Percentiles rank a stretch among this genome's conserved stretches.
Conservation (phyloP, 2,888 invertebrate genomes). For the Neoitamus cyanurus region DNA sequence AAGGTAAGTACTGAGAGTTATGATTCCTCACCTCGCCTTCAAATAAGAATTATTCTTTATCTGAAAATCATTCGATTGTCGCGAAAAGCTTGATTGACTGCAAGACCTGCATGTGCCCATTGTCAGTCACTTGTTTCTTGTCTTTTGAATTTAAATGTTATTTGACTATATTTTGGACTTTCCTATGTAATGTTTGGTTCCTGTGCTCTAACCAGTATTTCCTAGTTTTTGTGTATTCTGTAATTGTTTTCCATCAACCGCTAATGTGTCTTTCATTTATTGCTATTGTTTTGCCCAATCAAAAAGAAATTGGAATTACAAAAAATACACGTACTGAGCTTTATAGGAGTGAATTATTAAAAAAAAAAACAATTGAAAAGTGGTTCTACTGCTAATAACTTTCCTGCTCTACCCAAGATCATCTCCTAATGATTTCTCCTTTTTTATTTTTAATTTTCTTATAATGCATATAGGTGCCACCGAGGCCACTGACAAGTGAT, state of each 20-base stretch:
- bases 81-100: constrained; percentile 16
- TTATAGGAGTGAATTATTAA: constrained; percentile 16
- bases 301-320: background rate
- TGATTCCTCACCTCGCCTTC: background rate
- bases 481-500: constrained; percentile 91
- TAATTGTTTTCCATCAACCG: background rate
- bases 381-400: background rate
- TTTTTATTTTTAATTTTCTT: constrained; percentile 47
- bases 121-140: constrained; percentile 10
- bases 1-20: constrained; percentile 45
- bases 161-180: background rate
- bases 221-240: background rate
- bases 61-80: constrained; percentile 8
- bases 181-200: constrained; percentile 32
- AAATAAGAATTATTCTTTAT: background rate
- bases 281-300: background rate
- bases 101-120: constrained; percentile 33
- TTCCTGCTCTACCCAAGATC: constrained; percentile 9
- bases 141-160: constrained; percentile 13
- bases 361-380: constrained; percentile 12
- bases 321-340: constrained; percentile 2
- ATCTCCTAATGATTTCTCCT: constrained; percentile 39
- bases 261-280: constrained; percentile 17
- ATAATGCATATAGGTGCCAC: constrained; percentile 58
- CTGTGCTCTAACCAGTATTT: constrained; percentile 39